Evolutionary conservation across 2,797 vertebrate genomes (phyloP).

Genomic region (Champsocephalus gunnari): DNA sequence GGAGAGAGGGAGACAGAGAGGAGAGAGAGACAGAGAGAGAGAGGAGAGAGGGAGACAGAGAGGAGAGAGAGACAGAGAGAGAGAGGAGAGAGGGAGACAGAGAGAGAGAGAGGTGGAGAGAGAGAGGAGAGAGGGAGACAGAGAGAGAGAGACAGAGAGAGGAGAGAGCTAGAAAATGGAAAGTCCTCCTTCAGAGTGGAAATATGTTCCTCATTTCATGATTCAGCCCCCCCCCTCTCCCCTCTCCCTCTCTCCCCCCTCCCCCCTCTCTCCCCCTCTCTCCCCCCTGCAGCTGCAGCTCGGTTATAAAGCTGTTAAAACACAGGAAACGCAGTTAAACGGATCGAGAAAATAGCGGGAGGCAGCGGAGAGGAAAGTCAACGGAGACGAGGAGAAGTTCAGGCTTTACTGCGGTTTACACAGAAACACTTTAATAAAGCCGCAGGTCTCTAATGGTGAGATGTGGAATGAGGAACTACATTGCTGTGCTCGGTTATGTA

Average conservation of each 20-base stretch:
- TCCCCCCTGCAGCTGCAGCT: conserved; percentile 71
- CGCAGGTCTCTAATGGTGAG: too few species aligned
- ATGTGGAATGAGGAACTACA: too few species aligned
- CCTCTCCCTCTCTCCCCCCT: too few species aligned
- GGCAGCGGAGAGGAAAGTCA: conserved; percentile 16
- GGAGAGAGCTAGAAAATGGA: conserved; percentile 66
- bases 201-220: conserved; percentile 86
- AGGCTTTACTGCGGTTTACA: too few species aligned
- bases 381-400: too few species aligned
- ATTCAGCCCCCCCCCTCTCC: conserved; percentile 75
- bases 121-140: conserved; percentile 19
- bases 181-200: conserved; percentile 79
- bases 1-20: too few species aligned
- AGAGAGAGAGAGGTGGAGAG: conserved; percentile 17
- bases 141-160: conserved; percentile 18
- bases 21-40: too few species aligned
- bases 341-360: conserved; percentile 67
- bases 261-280: conserved; percentile 48
- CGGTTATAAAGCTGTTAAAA: conserved; percentile 78
- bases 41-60: too few species aligned
- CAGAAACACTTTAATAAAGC: too few species aligned
- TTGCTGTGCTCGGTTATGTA: accelerated
- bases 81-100: neutral
- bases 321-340: conserved; percentile 76
- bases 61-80: too few species aligned